Base-by-base conservation (phyloP, 2,113 vertebrate genomes). In the Cranoglanis bouderius region DNA sequence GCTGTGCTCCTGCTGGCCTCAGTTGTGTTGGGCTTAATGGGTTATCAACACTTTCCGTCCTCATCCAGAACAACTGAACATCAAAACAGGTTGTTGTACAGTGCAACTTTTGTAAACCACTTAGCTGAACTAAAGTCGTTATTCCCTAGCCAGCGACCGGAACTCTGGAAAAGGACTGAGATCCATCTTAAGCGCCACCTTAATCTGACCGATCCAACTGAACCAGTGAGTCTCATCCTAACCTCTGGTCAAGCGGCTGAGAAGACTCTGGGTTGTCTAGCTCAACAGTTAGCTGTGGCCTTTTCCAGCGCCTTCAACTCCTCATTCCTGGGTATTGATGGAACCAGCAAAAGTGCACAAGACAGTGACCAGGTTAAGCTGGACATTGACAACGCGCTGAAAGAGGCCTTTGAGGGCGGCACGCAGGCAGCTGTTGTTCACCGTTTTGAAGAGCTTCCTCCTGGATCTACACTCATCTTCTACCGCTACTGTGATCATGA, bases 401-500 rank as follows among this genome's bases (percentile, higher is more conserved):
- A 94, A 82, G 18, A 65, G 0, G 97, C 96, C 0, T 99, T 99
- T 80, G 90, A 93, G 19, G 94, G 93, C 0, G 95, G 94, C 65
- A 89, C 75, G 88, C 95, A 95, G 0, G 97, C 97, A 3, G 98
- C 97, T 0, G 96, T 99, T 72, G 91, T 99, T 3, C 96, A 99
- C 51, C 97, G 88, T 88, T 97, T 99, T 0, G 98, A 98, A 80
- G 95, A 96, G 89, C 95, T 99, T 19, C 98, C 98, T 0, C 97
- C 98, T 0, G 96, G 95, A 21, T 96, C 98, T 92, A 97, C 98
- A 0, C 95, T 99, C 16, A 99, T 99, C 92, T 99, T 99, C 91
- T 99, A 99, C 92, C 98, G 97, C 90, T 99, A 99, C 89, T 99
- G 98, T 0, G 98, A 99, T 92, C 98, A 99, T 0, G 97, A 98